phyloP scores from a whole-genome alignment of 2,113 vertebrate species.

The Sylvilagus bachmani region DNA sequence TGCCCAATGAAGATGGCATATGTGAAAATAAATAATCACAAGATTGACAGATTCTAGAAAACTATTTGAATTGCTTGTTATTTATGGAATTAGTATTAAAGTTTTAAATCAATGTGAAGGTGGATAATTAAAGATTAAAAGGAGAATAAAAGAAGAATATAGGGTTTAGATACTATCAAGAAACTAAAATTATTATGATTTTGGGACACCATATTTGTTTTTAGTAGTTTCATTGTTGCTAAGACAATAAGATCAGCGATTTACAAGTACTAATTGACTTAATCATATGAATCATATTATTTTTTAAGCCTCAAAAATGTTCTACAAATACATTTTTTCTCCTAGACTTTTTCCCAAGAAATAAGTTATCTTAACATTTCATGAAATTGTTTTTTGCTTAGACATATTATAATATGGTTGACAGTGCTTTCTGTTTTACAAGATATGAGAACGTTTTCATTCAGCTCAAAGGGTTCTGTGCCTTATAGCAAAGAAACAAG shows the following conservation, averaged over 20 bases:
- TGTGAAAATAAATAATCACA: background rate
- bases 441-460: background rate
- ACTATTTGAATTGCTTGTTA: conserved; percentile 24
- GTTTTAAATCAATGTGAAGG: conserved; percentile 34
- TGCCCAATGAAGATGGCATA: background rate
- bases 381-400: conserved; percentile 23
- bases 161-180: background rate
- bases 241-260: conserved; percentile 35
- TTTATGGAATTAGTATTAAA: conserved; percentile 14
- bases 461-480: conserved; percentile 17
- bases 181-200: conserved; percentile 7
- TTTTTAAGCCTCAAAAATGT: background rate
- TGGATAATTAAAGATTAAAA: conserved; percentile 5
- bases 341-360: background rate
- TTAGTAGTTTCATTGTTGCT: background rate
- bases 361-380: background rate
- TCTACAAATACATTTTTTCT: conserved; percentile 11
- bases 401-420: background rate
- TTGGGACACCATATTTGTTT: conserved; percentile 12
- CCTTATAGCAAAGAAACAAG: background rate
- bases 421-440: conserved; percentile 15
- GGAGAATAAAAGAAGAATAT: background rate
- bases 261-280: conserved; percentile 15
- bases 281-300: background rate
- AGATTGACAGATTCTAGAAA: background rate